Evolutionary conservation across 2,797 vertebrate species (phyloP).

Genomic region (Nyctibius grandis): DNA sequence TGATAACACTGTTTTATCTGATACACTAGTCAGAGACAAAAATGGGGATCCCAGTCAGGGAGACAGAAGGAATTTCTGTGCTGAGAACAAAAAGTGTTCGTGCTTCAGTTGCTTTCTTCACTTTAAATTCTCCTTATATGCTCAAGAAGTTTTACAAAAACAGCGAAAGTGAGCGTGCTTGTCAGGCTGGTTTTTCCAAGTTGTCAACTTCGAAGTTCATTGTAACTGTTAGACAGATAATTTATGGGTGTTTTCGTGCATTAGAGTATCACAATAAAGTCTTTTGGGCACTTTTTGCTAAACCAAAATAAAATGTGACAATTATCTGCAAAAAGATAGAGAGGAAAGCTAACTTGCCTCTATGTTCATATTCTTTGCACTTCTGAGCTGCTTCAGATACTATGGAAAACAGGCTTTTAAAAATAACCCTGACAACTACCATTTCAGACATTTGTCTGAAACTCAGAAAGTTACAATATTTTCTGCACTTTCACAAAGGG

Average conservation of each 20-base stretch:
- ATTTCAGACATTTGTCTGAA: neutral
- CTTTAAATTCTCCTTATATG: conserved; percentile 38
- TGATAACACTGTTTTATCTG: neutral
- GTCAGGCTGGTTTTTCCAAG: conserved; percentile 76
- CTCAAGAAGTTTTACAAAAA: conserved; percentile 42
- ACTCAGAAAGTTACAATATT: neutral
- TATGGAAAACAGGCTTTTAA: neutral
- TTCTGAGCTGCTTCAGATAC: neutral
- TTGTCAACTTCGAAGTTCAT: conserved; percentile 60
- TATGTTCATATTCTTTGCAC: neutral
- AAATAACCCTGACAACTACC: neutral
- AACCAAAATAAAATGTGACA: conserved; percentile 45
- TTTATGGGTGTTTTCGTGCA: conserved; percentile 72
- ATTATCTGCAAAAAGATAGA: conserved; percentile 35
- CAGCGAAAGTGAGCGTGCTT: conserved; percentile 56
- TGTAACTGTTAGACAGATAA: conserved; percentile 67
- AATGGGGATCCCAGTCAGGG: neutral
- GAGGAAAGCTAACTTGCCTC: neutral
- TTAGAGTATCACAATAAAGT: conserved; percentile 56
- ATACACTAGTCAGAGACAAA: neutral
- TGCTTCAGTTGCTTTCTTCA: neutral
- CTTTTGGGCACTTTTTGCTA: conserved; percentile 53
- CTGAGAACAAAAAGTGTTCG: conserved; percentile 22
- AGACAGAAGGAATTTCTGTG: neutral
- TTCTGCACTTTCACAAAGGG: neutral